phyloP scores from a whole-genome alignment of 2,888 invertebrate species.

The Polietes domitor region DNA sequence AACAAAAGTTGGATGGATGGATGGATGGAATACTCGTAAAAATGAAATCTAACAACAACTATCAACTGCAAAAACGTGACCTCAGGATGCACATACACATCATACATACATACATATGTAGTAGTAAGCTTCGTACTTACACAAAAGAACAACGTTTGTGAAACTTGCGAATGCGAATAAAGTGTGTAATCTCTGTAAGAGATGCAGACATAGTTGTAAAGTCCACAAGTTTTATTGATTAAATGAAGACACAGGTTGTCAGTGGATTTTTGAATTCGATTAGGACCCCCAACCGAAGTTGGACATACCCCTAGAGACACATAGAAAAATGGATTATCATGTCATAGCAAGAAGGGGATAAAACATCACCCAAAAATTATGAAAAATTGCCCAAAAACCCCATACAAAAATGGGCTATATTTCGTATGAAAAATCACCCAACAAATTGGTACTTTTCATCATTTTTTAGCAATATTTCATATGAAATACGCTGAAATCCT shows the following conservation, averaged over 20 bases:
- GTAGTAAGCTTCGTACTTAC: neutral
- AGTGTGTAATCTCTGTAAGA: neutral
- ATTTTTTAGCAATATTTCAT: too few relatives aligned
- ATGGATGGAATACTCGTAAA: conserved; percentile 39
- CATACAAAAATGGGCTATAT: too few relatives aligned
- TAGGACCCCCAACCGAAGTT: too few relatives aligned
- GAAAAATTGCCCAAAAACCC: too few relatives aligned
- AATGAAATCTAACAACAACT: conserved; percentile 41
- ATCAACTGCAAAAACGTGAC: conserved; percentile 54
- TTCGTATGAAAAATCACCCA: too few relatives aligned
- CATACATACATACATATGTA: neutral
- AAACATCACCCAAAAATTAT: too few relatives aligned
- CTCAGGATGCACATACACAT: conserved; percentile 1
- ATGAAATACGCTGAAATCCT: too few relatives aligned
- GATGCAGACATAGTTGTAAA: neutral
- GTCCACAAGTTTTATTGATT: neutral
- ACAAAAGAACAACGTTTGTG: neutral
- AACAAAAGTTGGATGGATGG: conserved; percentile 10
- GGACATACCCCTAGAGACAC: too few relatives aligned
- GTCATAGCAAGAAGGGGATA: too few relatives aligned
- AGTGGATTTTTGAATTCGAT: neutral
- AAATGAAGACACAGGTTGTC: neutral
- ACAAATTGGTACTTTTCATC: too few relatives aligned
- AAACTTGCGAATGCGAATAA: neutral
- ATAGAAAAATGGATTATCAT: too few relatives aligned